Conservation (phyloP, 53 echinoderm and acorn worm species). For the Hippasteria phrygiana region DNA sequence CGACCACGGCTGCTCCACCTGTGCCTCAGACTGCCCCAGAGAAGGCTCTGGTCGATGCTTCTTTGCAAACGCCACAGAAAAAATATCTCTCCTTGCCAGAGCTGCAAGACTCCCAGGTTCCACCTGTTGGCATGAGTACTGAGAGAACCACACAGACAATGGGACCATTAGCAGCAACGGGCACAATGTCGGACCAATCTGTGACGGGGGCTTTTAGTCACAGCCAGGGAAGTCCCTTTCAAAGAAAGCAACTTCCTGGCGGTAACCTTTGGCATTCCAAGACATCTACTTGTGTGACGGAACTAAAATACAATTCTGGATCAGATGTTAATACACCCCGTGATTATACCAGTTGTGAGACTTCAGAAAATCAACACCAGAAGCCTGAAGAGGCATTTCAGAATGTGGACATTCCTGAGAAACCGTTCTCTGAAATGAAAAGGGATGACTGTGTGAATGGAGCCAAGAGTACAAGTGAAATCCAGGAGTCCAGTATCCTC, state of each 20-base stretch:
- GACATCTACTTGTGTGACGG: not conserved
- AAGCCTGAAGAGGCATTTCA: not conserved
- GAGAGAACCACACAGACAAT: not conserved
- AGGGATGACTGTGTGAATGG: not conserved
- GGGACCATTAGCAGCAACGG: not conserved
- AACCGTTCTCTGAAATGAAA: conserved; percentile 21
- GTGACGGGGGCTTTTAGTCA: not conserved
- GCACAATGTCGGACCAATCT: not conserved
- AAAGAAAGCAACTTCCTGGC: not conserved
- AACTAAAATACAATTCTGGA: not conserved
- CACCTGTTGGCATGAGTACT: not conserved
- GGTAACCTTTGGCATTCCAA: not conserved
- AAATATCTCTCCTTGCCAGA: not conserved
- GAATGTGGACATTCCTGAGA: conserved; percentile 11
- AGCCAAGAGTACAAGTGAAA: not conserved
- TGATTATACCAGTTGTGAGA: not conserved
- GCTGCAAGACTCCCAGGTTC: not conserved
- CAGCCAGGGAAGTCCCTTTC: conserved; percentile 31
- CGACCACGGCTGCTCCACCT: too few species aligned
- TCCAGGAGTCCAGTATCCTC: not conserved
- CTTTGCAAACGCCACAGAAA: not conserved
- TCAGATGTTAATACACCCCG: not conserved
- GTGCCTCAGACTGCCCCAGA: not conserved
- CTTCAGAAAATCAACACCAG: not conserved
- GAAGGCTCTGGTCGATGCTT: not conserved